Percentiles rank a stretch among this genome's conserved stretches.
Conservation (phyloP, 1,140 invertebrate genomes). For the Diachasma alloeum region DNA sequence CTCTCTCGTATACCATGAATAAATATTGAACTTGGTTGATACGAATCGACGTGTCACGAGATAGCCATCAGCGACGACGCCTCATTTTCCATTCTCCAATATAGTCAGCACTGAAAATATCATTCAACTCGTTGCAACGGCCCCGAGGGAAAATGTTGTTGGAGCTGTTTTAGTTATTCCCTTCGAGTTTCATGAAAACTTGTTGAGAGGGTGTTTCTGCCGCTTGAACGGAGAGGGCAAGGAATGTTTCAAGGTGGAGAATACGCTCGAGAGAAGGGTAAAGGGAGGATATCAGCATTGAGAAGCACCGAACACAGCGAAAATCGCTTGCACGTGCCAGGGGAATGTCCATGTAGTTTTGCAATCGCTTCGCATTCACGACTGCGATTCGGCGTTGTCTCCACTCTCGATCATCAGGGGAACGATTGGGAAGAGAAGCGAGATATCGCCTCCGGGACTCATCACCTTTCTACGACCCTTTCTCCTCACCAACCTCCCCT, state of each 20-base stretch:
- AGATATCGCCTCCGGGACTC: conserved; percentile 14
- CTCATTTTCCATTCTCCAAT: background rate
- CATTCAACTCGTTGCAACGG: conserved; percentile 1
- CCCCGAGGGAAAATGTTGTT: background rate
- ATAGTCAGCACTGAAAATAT: background rate
- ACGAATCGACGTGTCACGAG: conserved; percentile 18
- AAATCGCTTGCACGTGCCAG: conserved; percentile 22
- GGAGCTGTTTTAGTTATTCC: background rate
- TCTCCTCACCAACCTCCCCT: background rate
- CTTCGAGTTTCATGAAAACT: background rate
- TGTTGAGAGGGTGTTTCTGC: background rate
- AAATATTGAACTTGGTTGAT: conserved; percentile 25
- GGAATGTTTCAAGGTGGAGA: background rate
- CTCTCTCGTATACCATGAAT: conserved; percentile 9
- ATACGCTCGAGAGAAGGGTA: background rate
- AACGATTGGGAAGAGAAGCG: conserved; percentile 2
- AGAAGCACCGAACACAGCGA: background rate
- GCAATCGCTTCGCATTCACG: background rate
- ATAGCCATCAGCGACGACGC: conserved; percentile 21
- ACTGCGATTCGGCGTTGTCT: background rate
- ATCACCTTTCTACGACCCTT: background rate
- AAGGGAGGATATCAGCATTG: background rate
- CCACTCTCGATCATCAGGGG: conserved; percentile 18
- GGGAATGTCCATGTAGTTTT: conserved; percentile 16
- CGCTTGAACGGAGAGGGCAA: background rate